These are phyloP conservation scores for Aeoliscus strigatus DNA, from an alignment of 2,797 vertebrate genomes.

Conservation along the genomic window DNA sequence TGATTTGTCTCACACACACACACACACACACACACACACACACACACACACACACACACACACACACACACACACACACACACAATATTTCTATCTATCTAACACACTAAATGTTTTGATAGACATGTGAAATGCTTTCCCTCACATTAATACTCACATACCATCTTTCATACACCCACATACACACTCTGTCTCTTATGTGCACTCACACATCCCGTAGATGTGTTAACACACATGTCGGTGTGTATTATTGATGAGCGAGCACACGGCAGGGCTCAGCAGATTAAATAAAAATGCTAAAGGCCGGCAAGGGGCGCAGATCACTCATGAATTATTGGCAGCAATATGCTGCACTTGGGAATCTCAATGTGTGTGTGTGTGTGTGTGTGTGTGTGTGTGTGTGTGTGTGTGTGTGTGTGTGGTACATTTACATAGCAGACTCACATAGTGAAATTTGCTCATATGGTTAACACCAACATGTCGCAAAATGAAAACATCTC, in stretches of 20 bases:
- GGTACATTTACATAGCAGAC: conserved; percentile 18
- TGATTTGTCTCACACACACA: too few species aligned
- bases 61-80: too few species aligned
- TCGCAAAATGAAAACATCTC: too few species aligned
- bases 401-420: conserved; percentile 1
- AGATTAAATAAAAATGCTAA: conserved; percentile 95
- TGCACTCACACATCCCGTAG: conserved; percentile 45
- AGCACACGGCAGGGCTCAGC: conserved; percentile 77
- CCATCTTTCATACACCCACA: neutral
- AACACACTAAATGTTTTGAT: conserved; percentile 8
- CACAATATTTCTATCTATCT: too few species aligned
- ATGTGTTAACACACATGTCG: conserved; percentile 93
- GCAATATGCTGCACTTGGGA: conserved; percentile 80
- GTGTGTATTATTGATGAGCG: conserved; percentile 87
- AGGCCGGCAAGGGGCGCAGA: conserved; percentile 84
- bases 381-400: conserved; percentile 11
- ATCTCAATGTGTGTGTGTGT: conserved; percentile 71
- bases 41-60: too few species aligned
- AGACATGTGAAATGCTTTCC: conserved; percentile 9
- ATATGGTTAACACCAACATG: neutral
- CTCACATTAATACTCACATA: conserved; percentile 12
- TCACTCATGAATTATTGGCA: conserved; percentile 96
- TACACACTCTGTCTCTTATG: conserved; percentile 2
- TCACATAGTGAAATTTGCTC: conserved; percentile 11
- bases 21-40: too few species aligned